Conservation (phyloP, 2,888 invertebrate species). For the Phragmatobia fuliginosa region DNA sequence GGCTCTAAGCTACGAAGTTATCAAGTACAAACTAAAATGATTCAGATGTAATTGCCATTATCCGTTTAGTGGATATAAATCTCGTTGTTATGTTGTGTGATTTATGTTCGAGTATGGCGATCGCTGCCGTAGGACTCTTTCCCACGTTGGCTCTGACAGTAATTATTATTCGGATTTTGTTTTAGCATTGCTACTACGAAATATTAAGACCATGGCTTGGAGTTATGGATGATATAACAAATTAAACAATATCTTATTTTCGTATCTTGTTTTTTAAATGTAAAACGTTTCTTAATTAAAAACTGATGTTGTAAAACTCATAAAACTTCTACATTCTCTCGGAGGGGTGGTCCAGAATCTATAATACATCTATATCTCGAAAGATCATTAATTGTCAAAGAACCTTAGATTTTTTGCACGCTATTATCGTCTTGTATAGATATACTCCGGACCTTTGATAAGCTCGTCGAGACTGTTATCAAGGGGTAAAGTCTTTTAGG, state of each 20-base stretch:
- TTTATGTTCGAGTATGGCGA: constrained; percentile 71
- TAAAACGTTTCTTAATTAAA: neutral
- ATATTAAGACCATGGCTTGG: neutral
- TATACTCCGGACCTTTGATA: constrained; percentile 75
- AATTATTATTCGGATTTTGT: constrained; percentile 56
- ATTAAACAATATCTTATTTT: neutral
- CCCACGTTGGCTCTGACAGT: constrained; percentile 57
- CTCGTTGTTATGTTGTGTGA: constrained; percentile 68
- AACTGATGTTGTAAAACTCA: constrained; percentile 6
- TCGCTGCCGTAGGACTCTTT: constrained; percentile 64
- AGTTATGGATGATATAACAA: neutral
- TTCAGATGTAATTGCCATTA: constrained; percentile 71
- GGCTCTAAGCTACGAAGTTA: constrained; percentile 13
- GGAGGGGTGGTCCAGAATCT: constrained; percentile 70
- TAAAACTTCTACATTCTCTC: constrained; percentile 26
- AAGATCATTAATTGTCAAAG: constrained; percentile 68
- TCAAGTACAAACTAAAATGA: constrained; percentile 48
- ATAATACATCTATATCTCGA: constrained; percentile 54
- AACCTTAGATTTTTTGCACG: constrained; percentile 78
- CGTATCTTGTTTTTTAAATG: neutral
- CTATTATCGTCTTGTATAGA: constrained; percentile 68
- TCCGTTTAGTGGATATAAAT: constrained; percentile 72
- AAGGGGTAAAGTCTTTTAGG: constrained; percentile 77
- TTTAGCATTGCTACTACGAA: constrained; percentile 15
- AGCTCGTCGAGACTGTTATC: constrained; percentile 78